A percentile compares a stretch with the other conserved stretches of the same genome.
Conservation (phyloP, 2,113 vertebrate genomes). For the Eulacestoma nigropectus region DNA sequence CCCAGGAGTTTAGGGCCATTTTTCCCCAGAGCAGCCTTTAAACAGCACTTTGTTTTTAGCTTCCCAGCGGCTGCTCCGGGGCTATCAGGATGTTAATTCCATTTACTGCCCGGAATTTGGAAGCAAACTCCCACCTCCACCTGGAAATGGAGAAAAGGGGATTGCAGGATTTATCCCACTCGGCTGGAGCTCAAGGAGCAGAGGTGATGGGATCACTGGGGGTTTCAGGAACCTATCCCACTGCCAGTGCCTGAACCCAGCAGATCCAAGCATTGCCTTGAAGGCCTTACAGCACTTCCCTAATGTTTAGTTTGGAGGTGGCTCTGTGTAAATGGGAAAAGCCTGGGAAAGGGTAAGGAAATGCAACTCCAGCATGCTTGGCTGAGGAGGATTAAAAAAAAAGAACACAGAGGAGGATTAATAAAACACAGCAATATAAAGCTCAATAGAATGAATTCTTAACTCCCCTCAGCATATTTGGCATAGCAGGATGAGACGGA, state of each 20-base stretch:
- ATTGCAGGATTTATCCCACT: neutral
- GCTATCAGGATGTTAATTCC: neutral
- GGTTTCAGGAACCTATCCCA: neutral
- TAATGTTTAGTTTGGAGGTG: neutral
- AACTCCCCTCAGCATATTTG: neutral
- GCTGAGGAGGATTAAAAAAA: neutral
- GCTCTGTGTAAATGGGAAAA: neutral
- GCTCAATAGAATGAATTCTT: neutral
- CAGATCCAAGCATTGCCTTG: neutral
- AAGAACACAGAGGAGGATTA: neutral
- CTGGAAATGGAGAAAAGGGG: neutral
- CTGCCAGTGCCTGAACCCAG: neutral
- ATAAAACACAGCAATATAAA: neutral
- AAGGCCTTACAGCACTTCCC: neutral
- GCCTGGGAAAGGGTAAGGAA: neutral
- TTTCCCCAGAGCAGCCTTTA: neutral
- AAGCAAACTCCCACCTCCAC: neutral
- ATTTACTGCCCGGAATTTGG: neutral
- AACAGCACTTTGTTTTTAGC: neutral
- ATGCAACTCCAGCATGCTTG: neutral
- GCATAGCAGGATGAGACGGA: neutral
- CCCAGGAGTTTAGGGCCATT: neutral
- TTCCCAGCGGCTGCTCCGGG: fast-evolving
- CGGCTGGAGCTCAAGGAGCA: neutral
- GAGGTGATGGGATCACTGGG: neutral